Percentiles rank a stretch among this genome's conserved stretches.
phyloP scores from a whole-genome alignment of 1,140 invertebrate species.

The Triops cancriformis region DNA sequence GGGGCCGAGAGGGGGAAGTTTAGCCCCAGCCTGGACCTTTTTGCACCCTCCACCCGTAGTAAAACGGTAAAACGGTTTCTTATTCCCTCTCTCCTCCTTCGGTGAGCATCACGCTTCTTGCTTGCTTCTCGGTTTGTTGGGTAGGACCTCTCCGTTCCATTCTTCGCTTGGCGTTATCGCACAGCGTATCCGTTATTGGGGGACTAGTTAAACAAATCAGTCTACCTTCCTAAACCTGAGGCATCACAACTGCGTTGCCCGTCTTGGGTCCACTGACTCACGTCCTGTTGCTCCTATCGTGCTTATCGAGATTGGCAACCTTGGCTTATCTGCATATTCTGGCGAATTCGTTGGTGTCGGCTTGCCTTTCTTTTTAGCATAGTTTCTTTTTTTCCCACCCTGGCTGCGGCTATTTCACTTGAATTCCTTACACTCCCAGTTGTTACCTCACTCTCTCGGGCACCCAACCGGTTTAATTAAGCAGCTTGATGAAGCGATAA shows the following conservation, averaged over 20 bases:
- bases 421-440: neutral
- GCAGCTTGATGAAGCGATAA: neutral
- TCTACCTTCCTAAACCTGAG: neutral
- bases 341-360: neutral
- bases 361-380: neutral
- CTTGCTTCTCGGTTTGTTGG: neutral
- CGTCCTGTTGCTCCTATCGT: neutral
- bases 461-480: neutral
- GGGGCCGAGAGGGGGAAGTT: neutral
- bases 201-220: neutral
- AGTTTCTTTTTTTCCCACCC: neutral
- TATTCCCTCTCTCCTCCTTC: neutral
- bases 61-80: conserved; percentile 10
- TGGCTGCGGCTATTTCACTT: neutral
- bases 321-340: neutral
- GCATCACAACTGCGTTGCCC: neutral
- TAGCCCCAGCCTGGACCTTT: neutral
- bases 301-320: neutral
- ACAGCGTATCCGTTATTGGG: neutral
- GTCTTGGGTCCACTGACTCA: neutral
- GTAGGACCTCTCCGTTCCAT: neutral
- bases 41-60: neutral
- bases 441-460: neutral
- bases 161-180: neutral
- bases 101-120: neutral